These are phyloP conservation scores for Zootermopsis nevadensis DNA, from an alignment of 2,888 invertebrate genomes.

Conservation along the genomic window DNA sequence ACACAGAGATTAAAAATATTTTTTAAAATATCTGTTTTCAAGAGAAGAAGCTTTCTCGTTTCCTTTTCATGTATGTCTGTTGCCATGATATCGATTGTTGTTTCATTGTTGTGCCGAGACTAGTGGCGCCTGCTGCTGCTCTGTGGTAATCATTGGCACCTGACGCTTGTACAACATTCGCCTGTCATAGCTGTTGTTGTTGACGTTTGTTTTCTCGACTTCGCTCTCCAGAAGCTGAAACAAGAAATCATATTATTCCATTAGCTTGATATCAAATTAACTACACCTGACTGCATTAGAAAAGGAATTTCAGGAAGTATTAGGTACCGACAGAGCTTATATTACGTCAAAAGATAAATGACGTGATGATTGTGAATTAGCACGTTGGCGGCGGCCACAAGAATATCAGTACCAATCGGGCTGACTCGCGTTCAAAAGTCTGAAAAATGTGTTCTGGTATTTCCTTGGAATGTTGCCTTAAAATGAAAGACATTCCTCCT, in stretches of 20 bases:
- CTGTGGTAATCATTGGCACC: constrained; percentile 31
- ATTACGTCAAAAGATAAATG: too few relatives aligned
- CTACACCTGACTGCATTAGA: too few relatives aligned
- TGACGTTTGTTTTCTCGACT: constrained; percentile 47
- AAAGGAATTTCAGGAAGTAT: too few relatives aligned
- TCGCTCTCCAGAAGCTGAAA: constrained; percentile 52
- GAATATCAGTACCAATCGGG: too few relatives aligned
- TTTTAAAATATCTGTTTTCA: constrained; percentile 19
- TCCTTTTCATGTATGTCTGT: constrained; percentile 11
- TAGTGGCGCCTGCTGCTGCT: constrained; percentile 16
- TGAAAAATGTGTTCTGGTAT: too few relatives aligned
- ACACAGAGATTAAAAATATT: constrained; percentile 42
- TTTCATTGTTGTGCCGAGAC: constrained; percentile 7
- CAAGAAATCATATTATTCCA: neutral
- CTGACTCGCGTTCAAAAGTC: too few relatives aligned
- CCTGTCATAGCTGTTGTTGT: constrained; percentile 51
- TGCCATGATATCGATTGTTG: constrained; percentile 20
- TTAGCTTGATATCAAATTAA: neutral
- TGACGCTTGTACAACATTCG: constrained; percentile 50
- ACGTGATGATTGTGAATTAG: too few relatives aligned
- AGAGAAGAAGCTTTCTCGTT: constrained; percentile 18
- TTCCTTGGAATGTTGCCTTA: too few relatives aligned
- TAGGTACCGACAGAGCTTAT: too few relatives aligned
- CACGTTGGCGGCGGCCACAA: too few relatives aligned
- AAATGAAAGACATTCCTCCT: too few relatives aligned